Evolutionary conservation across 64 coral and sea anemone genomes (phyloP).

Genomic region (Catalaphyllia jardinei): DNA sequence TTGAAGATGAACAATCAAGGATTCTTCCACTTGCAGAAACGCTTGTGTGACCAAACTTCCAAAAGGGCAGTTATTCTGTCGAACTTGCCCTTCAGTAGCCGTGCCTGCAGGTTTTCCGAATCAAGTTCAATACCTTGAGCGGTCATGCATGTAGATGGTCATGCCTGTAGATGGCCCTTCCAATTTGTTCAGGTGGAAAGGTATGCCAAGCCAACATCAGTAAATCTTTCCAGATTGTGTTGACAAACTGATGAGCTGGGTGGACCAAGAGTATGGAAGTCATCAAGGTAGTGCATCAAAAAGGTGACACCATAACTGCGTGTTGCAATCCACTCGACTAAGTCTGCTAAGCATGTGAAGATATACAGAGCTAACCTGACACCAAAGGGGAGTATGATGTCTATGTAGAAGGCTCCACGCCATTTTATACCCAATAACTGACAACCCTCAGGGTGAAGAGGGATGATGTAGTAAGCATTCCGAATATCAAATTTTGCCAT

Average conservation of each 20-base stretch:
- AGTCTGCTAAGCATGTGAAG: background rate
- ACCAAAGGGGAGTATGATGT: background rate
- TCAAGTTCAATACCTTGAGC: slow-evolving; percentile 53
- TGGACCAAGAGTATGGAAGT: slow-evolving; percentile 22
- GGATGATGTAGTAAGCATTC: slow-evolving; percentile 17
- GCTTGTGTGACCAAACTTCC: no score
- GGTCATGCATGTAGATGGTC: background rate
- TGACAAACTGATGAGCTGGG: slow-evolving; percentile 1
- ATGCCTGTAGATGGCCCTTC: slow-evolving; percentile 62
- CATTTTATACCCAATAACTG: slow-evolving; percentile 48
- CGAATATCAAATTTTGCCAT: slow-evolving; percentile 40
- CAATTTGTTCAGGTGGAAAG: slow-evolving; percentile 45
- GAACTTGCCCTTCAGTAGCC: no score
- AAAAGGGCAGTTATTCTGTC: no score
- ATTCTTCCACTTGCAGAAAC: no score
- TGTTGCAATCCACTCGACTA: slow-evolving; percentile 16
- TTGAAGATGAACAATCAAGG: no score
- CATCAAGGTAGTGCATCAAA: slow-evolving; percentile 43
- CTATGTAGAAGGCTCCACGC: background rate
- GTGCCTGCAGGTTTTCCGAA: background rate
- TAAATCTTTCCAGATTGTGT: background rate
- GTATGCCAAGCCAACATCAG: background rate
- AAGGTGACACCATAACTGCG: background rate
- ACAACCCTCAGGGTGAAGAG: background rate
- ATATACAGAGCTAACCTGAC: slow-evolving; percentile 34